Percentiles rank a stretch among this genome's conserved stretches.
Conservation (phyloP, 2,888 invertebrate species). For the Coelinius sp. region DNA sequence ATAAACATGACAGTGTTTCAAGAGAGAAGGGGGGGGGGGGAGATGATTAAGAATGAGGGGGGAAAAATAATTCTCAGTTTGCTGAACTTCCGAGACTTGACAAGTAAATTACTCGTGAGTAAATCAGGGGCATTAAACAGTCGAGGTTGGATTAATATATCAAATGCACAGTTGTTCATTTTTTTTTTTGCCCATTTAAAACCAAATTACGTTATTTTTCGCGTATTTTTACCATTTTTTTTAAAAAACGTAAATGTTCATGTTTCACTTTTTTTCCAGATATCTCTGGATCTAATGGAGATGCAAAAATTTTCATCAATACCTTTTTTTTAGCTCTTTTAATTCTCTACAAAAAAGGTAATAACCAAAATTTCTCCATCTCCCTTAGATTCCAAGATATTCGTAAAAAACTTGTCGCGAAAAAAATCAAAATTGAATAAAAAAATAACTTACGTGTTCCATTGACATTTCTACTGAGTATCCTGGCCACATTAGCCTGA, state of each 20-base stretch:
- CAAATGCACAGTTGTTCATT: neutral
- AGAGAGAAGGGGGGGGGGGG: neutral
- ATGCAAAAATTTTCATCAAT: no score
- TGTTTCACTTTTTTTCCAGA: no score
- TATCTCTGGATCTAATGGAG: no score
- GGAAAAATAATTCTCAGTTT: neutral
- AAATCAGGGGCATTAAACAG: conserved; percentile 39
- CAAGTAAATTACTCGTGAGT: conserved; percentile 48
- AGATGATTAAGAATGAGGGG: neutral
- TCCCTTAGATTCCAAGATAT: no score
- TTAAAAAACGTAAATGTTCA: no score
- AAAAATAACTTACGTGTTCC: conserved; percentile 65
- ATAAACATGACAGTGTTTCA: conserved; percentile 30
- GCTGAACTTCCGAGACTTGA: conserved; percentile 18
- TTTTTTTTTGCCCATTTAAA: neutral
- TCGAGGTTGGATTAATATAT: conserved; percentile 8
- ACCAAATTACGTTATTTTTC: neutral
- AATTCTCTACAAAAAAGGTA: no score
- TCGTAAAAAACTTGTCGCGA: neutral
- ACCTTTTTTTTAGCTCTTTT: no score
- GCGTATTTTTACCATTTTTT: no score
- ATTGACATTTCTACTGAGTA: conserved; percentile 68
- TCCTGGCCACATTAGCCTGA: conserved; percentile 56
- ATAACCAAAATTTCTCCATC: no score
- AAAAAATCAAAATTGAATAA: neutral